phyloP scores from a whole-genome alignment of 2,113 vertebrate species.

The Nycticebus coucang region DNA sequence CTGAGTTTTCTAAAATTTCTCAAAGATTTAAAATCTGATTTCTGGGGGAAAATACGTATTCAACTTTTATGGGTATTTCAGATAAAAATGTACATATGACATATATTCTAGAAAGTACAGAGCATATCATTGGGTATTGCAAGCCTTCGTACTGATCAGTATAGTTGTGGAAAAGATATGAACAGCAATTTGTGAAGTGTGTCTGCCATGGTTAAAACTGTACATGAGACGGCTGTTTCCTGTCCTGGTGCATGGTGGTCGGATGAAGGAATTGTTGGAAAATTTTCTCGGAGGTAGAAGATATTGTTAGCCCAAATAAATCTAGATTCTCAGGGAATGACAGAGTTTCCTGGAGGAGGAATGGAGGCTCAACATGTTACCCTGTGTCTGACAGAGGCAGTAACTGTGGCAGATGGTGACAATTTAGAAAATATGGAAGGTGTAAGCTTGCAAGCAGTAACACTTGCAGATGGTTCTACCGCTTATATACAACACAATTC shows the following conservation, averaged over 20 bases:
- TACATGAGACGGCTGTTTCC: constrained; percentile 89
- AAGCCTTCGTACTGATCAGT: background rate
- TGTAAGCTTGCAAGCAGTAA: constrained; percentile 98
- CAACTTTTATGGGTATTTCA: no score
- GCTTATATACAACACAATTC: constrained; percentile 98
- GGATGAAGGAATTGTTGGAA: constrained; percentile 99
- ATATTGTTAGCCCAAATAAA: constrained; percentile 99
- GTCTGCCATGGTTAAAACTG: background rate
- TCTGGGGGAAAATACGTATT: background rate
- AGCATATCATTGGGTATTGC: no score
- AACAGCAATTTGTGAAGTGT: background rate
- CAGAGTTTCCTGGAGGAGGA: constrained; percentile 96
- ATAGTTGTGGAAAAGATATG: background rate
- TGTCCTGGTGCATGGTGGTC: constrained; percentile 99
- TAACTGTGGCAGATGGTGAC: constrained; percentile 96
- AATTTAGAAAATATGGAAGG: constrained; percentile 97
- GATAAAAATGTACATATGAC: no score
- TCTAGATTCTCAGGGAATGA: constrained; percentile 97
- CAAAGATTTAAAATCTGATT: background rate
- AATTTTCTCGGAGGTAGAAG: constrained; percentile 93
- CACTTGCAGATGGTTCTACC: constrained; percentile 96
- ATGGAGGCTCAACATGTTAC: constrained; percentile 96
- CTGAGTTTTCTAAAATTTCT: no score
- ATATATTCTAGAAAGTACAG: background rate
- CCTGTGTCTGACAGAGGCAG: constrained; percentile 96